phyloP scores from a whole-genome alignment of 2,797 vertebrate genomes.

The Naso thynnoides region DNA sequence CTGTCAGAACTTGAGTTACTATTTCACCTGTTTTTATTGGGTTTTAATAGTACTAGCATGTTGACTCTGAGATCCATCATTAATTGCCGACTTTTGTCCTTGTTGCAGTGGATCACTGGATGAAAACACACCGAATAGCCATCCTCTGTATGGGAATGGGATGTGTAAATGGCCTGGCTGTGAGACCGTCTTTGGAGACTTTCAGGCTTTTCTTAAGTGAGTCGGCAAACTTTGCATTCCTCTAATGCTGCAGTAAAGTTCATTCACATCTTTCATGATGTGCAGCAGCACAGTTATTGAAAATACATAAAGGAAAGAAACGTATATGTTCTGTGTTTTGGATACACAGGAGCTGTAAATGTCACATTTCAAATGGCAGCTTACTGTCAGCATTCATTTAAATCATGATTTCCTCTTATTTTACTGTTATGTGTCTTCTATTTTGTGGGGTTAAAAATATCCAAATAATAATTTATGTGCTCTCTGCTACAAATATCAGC shows the following conservation, averaged over 20 bases:
- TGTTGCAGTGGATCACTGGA: constrained; percentile 87
- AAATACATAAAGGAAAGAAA: neutral
- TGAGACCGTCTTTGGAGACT: constrained; percentile 96
- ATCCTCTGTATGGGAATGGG: constrained; percentile 95
- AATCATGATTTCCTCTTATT: neutral
- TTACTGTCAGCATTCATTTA: neutral
- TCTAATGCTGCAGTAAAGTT: neutral
- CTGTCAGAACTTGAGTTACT: neutral
- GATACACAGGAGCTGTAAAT: neutral
- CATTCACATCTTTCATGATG: neutral
- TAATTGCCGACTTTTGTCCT: neutral
- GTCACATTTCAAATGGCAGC: neutral
- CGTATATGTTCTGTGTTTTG: neutral
- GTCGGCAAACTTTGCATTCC: constrained; percentile 55
- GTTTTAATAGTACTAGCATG: neutral
- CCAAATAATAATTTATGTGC: neutral
- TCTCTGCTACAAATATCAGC: neutral
- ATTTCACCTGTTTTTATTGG: neutral
- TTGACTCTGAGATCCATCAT: neutral
- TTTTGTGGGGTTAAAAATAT: neutral
- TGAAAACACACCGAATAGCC: constrained; percentile 89
- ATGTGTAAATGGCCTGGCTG: constrained; percentile 99
- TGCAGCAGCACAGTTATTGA: neutral
- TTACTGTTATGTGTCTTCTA: neutral
- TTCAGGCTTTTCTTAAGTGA: constrained; percentile 98